These are phyloP conservation scores for Sceliomorpha sp. DNA, from an alignment of 2,888 invertebrate genomes.

Conservation along the genomic window DNA sequence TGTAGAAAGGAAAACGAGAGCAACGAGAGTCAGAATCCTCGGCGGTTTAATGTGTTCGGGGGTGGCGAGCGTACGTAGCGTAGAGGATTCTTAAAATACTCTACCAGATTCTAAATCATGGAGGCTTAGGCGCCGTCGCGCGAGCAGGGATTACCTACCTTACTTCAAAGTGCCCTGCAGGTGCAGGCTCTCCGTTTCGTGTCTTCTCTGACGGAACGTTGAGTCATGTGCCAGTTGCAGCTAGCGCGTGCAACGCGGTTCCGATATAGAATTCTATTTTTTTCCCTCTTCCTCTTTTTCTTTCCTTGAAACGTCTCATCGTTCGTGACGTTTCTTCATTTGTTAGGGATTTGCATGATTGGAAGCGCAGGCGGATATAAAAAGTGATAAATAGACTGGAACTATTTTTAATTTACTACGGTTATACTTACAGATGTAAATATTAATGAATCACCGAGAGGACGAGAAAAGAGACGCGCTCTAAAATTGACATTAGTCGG, in stretches of 20 bases:
- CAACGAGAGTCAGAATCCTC: slow-evolving; percentile 19
- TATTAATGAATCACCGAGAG: slow-evolving; percentile 24
- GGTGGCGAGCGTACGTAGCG: slow-evolving; percentile 64
- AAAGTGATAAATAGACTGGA: slow-evolving; percentile 39
- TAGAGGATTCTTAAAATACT: slow-evolving; percentile 79
- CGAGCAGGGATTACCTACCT: slow-evolving; percentile 78
- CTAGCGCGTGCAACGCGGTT: slow-evolving; percentile 46
- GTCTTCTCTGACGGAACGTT: slow-evolving; percentile 68
- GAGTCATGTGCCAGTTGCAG: slow-evolving; percentile 72
- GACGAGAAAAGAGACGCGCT: background rate
- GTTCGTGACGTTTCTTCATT: slow-evolving; percentile 36
- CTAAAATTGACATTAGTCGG: slow-evolving; percentile 47
- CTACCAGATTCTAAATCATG: slow-evolving; percentile 79
- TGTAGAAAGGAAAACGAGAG: slow-evolving; percentile 30
- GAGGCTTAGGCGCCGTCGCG: slow-evolving; percentile 78
- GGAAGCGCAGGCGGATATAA: slow-evolving; percentile 28
- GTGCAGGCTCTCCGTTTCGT: slow-evolving; percentile 74
- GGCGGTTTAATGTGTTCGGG: slow-evolving; percentile 50
- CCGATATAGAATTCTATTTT: slow-evolving; percentile 50
- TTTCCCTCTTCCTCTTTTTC: slow-evolving; percentile 37
- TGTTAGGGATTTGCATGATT: slow-evolving; percentile 29
- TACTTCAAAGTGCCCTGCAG: slow-evolving; percentile 79
- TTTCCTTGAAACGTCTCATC: slow-evolving; percentile 21
- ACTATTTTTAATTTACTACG: slow-evolving; percentile 20
- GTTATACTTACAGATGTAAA: slow-evolving; percentile 17